These are phyloP conservation scores for Rhabdophis nuchalis DNA, from an alignment of 2,797 vertebrate species.

Conservation along the genomic window DNA sequence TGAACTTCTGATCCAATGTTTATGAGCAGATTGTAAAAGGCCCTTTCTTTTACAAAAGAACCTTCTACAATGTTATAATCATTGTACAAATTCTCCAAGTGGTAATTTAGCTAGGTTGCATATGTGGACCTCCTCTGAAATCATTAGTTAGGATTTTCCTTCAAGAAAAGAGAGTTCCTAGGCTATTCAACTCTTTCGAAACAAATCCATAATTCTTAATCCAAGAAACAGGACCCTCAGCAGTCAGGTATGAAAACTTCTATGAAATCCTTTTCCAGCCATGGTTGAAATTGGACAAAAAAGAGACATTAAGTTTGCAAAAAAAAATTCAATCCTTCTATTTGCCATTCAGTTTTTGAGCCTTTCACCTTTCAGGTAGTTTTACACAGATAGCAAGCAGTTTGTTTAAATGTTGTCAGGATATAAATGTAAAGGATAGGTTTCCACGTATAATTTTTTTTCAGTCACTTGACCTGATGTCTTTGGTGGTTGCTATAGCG, in stretches of 20 bases:
- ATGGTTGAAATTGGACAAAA: background rate
- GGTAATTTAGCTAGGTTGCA: background rate
- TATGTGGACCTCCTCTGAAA: background rate
- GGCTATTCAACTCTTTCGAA: background rate
- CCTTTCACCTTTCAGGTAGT: background rate
- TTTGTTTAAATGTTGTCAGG: background rate
- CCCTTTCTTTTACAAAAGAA: background rate
- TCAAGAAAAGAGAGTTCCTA: background rate
- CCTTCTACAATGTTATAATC: background rate
- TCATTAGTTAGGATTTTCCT: background rate
- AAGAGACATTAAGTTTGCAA: background rate
- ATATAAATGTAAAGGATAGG: background rate
- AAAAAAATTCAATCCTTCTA: background rate
- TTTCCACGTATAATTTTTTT: background rate
- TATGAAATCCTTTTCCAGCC: background rate
- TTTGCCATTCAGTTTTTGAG: background rate
- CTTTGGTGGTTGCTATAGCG: slow-evolving; percentile 1
- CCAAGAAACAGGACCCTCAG: background rate
- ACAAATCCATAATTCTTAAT: background rate
- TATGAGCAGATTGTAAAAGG: background rate
- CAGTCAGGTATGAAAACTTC: background rate
- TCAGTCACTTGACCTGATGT: slow-evolving; percentile 7
- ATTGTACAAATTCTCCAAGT: background rate
- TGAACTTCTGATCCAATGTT: background rate
- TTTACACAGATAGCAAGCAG: background rate